Conservation (phyloP, 2,888 invertebrate genomes). For the Automeris io region DNA sequence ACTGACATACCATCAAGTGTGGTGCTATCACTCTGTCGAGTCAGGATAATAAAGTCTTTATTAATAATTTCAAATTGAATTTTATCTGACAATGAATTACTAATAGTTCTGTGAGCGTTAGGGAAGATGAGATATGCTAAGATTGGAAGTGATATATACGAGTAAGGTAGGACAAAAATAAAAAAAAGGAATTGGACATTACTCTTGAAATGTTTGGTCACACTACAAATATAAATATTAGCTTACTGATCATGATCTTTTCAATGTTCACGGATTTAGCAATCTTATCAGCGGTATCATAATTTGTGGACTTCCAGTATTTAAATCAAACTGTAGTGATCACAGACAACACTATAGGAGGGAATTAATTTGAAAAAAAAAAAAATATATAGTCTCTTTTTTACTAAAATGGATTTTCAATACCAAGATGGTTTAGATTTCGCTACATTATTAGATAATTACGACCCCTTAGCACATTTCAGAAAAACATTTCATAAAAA, state of each 20-base stretch:
- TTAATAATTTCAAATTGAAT: too few species aligned
- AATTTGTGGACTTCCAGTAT: background rate
- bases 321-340: background rate
- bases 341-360: background rate
- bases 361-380: background rate
- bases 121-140: too few species aligned
- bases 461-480: conserved; percentile 46
- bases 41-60: too few species aligned
- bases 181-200: too few species aligned
- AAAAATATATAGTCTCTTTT: background rate
- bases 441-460: conserved; percentile 44
- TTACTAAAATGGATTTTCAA: conserved; percentile 24
- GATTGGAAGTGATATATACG: too few species aligned
- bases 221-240: conserved; percentile 18
- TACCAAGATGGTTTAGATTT: conserved; percentile 41
- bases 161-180: too few species aligned
- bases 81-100: too few species aligned
- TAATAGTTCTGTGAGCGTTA: too few species aligned
- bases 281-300: conserved; percentile 1
- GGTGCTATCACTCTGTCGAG: too few species aligned
- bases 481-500: conserved; percentile 47
- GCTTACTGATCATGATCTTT: background rate
- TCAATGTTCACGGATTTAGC: background rate
- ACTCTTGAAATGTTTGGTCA: background rate
- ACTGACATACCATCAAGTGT: too few species aligned